Evolutionary conservation across 2,888 invertebrate species (phyloP), one percentile per base, ranked within the genome.

Genomic region (Aplocera efformata): DNA sequence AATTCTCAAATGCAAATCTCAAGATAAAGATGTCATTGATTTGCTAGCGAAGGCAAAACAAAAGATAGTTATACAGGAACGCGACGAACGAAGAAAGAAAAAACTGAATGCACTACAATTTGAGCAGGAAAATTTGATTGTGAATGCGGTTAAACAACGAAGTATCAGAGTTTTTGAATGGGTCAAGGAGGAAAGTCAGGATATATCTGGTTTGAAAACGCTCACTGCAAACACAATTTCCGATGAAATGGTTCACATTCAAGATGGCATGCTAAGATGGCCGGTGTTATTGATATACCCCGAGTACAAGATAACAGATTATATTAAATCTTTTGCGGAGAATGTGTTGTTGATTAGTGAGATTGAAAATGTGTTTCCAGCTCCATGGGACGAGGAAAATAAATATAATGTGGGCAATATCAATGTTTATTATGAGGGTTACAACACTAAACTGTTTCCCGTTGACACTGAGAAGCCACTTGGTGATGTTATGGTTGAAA

Each of bases 261-360:
- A 90, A 48, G 81, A 90, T 60, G 77, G 91, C 0, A 59, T 82
- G 7, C 76, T 98, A 7, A 80, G 92, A 33, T 98, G 98, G 98
- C 98, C 98, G 0, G 93, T 97, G 0, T 85, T 96, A 9, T 91
- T 98, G 54, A 82, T 96, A 7, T 98, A 98, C 76, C 98, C 98
- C 0, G 97, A 98, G 78, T 93, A 93, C 65, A 89, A 92, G 42
- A 92, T 94, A 60, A 94, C 96, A 32, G 98, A 99, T 76, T 95
- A 97, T 58, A 90, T 98, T 25, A 92, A 94, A 71, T 90, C 91
- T 42, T 95, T 97, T 63, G 90, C 91, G 6, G 97, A 98, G 79
- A 90, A 92, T 57, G 89, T 90, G 0, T 80, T 88, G 88, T 91
- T 90, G 72, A 72, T 70, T 1, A 65, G 55, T 42, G 79, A 77